phyloP scores from a whole-genome alignment of 2,888 invertebrate genomes.

The Dolomedes plantarius region DNA sequence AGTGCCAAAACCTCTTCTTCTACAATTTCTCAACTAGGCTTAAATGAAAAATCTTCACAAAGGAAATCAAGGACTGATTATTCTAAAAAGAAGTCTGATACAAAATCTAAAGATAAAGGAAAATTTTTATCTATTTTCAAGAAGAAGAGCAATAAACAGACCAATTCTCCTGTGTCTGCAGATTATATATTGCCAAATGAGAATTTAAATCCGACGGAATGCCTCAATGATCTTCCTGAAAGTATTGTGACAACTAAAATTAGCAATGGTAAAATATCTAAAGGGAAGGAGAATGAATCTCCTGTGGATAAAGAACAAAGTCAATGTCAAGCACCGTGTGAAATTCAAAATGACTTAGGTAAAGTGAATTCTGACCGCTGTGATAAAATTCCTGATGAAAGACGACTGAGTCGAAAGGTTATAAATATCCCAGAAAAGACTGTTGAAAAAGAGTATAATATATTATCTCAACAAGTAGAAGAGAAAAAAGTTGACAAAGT shows the following conservation, averaged over 20 bases:
- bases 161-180: constrained; percentile 33
- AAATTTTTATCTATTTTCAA: constrained; percentile 71
- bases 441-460: constrained; percentile 58
- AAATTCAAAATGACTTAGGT: constrained; percentile 62
- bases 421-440: constrained; percentile 53
- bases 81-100: constrained; percentile 25
- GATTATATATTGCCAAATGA: constrained; percentile 34
- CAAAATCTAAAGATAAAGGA: constrained; percentile 65
- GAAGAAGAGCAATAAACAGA: constrained; percentile 55
- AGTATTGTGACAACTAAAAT: constrained; percentile 26
- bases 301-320: constrained; percentile 33
- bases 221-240: constrained; percentile 21
- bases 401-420: constrained; percentile 45
- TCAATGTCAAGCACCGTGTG: constrained; percentile 1
- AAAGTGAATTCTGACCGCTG: constrained; percentile 45
- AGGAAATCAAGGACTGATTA: constrained; percentile 42
- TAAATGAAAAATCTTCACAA: constrained; percentile 21
- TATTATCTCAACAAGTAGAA: constrained; percentile 32
- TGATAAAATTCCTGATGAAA: constrained; percentile 55
- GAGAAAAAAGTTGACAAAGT: constrained; percentile 26
- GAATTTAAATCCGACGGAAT: constrained; percentile 19
- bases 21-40: background rate
- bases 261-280: constrained; percentile 50
- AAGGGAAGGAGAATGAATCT: constrained; percentile 32
- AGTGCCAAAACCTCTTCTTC: constrained; percentile 43